Base-by-base conservation (phyloP, 2,113 vertebrate species). In the Melanotaenia duboulayi region DNA sequence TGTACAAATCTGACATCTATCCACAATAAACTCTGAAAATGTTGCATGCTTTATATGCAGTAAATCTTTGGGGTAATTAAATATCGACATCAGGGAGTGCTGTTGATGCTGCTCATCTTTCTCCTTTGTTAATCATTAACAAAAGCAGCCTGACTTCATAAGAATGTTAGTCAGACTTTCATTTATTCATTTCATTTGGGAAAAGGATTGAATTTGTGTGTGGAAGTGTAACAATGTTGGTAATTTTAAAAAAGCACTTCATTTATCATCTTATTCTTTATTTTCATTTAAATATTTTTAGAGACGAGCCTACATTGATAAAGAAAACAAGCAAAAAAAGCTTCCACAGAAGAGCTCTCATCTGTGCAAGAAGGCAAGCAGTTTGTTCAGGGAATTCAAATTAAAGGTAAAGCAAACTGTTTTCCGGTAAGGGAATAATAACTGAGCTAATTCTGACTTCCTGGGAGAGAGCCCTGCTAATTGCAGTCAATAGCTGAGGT, bases 111-210 rank as follows among this genome's bases (percentile, higher is more conserved):
- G 46, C 50, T 40, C 35, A 22, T 78, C 74, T 78, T 60, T 55
- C 58, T 65, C 58, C 56, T 78, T 81, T 86, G 86, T 85, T 76
- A 63, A 56, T 75, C 39, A 70, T 14, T 32, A 60, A 87, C 83
- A 87, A 91, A 89, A 81, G 65, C 24, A 2, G 1, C 11, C 65
- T 37, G 51, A 65, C 54, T 57, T 77, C 28, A n/a, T 51, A 37
- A 60, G 39, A 22, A 66, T 35, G 48, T 57, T 75, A 74, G 57
- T 32, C 59, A 77, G 61, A 57, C 42, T 56, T 32, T 20, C 56
- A n/a, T 51, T n/a, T n/a, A n/a, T n/a, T n/a, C n/a, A n/a, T n/a
- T n/a, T n/a, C 20, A 20, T 37, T 35, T 64, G 70, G 71, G 24
- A 67, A 37, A 74, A 28, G 19, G 55, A 68, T 44, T 76, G 80